Conservation (phyloP, 2,113 vertebrate species). For the Coptodon rendalli region DNA sequence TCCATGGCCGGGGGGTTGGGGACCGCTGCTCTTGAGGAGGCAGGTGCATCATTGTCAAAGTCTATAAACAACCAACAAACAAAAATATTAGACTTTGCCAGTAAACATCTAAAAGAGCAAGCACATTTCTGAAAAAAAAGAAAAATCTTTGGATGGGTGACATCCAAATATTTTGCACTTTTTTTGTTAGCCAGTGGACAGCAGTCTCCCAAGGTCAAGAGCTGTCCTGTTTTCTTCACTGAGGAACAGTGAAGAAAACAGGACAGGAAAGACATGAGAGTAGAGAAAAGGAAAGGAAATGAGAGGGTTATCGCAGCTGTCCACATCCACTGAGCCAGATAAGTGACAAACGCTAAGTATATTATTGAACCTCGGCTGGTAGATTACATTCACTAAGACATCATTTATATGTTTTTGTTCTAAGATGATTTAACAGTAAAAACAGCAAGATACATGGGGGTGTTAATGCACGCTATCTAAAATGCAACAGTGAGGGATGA, state of each 20-base stretch:
- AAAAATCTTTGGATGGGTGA: neutral
- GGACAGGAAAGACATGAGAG: neutral
- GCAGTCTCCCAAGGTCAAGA: neutral
- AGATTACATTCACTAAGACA: neutral
- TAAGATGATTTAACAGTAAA: neutral
- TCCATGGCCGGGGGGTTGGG: neutral
- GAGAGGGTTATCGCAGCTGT: neutral
- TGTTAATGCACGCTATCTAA: neutral
- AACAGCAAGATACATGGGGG: neutral
- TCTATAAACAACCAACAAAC: neutral
- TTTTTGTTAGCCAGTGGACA: neutral
- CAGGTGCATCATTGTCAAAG: neutral
- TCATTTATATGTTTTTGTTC: neutral
- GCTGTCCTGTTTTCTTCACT: neutral
- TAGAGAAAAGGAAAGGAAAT: neutral
- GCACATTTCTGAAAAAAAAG: neutral
- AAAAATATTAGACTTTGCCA: neutral
- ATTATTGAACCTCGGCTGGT: neutral
- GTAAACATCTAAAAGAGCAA: neutral
- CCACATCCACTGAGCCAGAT: slow-evolving; percentile 11
- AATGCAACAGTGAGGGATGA: slow-evolving; percentile 3
- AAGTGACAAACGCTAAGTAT: neutral
- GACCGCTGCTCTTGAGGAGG: neutral
- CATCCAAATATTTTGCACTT: neutral
- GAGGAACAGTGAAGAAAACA: neutral